phyloP scores from a whole-genome alignment of 2,113 vertebrate species.

The Micronycteris hirsuta region DNA sequence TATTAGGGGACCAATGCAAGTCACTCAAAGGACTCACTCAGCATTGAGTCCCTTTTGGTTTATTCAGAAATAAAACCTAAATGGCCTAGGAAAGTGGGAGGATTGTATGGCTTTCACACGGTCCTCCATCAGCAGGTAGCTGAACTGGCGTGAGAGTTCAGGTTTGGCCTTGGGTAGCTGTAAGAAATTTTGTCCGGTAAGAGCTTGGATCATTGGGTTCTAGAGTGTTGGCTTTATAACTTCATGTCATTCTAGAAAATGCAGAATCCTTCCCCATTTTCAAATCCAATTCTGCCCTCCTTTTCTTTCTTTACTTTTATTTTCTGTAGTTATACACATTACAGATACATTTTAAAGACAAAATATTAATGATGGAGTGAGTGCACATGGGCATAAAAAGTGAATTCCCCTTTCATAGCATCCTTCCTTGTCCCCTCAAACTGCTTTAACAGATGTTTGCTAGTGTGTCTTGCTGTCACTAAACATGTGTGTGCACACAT shows the following conservation, averaged over 20 bases:
- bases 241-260: not conserved
- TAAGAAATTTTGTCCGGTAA: not conserved
- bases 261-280: not conserved
- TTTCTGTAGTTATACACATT: not conserved
- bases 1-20: not conserved
- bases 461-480: not conserved
- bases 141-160: not conserved
- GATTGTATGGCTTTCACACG: not conserved
- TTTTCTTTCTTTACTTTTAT: not conserved
- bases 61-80: not conserved
- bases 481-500: not conserved
- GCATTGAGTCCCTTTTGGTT: not conserved
- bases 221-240: not conserved
- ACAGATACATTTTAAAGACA: not conserved
- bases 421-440: not conserved
- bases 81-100: not conserved
- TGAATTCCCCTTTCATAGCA: not conserved
- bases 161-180: not conserved
- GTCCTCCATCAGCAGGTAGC: not conserved
- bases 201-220: not conserved
- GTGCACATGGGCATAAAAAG: not conserved
- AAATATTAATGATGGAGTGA: not conserved
- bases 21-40: not conserved
- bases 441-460: not conserved
- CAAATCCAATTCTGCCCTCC: not conserved